Evolutionary conservation across 35 echinoderm and acorn worm genomes (phyloP), one percentile per base, ranked within the genome.

Genomic region (Acanthaster planci): DNA sequence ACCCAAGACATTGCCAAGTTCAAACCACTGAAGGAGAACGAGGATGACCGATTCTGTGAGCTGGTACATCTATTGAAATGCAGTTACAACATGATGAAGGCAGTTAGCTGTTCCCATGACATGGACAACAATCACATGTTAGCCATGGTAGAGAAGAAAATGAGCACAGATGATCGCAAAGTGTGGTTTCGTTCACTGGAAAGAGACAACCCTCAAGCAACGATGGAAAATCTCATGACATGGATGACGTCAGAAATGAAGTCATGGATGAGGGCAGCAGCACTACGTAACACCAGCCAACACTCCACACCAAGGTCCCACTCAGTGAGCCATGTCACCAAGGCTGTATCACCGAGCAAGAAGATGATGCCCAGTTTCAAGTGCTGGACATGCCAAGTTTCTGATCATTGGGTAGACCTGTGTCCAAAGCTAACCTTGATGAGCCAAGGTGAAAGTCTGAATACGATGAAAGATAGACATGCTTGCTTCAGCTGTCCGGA

Each of bases 401-500:
- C 38, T 78, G 59, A 60, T 38, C 88, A 85, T 42, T 90, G 88
- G 81, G 26, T 57, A 8, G 81, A 90, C 39, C 82, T 78, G 26
- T 90, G 88, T 67, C 76, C 23, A 14, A 55, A 90, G 38, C 10
- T 90, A 29, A 72, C 55, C 2, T 60, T 67, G 26, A 90, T 77
- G 56, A 55, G 14, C 15, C 75, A 34, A 38, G 22, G 34, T 57
- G 67, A 84, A 5, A 76, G 81, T 40, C 55, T 77, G 17, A 60
- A 78, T 12, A 26, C 76, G 26, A 58, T 90, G 32, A 90, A 85
- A 57, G 81, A 76, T 14, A 81, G 51, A 21, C 39, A 90, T 76
- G 88, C 88, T 10, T 90, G 88, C 40, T 90, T 75, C 22, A 84
- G 88, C 51, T 90, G 88, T 78, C 82, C 85, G 18, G 85, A 90